Base-by-base conservation (phyloP, 2,888 invertebrate species). In the Abrostola tripartita region DNA sequence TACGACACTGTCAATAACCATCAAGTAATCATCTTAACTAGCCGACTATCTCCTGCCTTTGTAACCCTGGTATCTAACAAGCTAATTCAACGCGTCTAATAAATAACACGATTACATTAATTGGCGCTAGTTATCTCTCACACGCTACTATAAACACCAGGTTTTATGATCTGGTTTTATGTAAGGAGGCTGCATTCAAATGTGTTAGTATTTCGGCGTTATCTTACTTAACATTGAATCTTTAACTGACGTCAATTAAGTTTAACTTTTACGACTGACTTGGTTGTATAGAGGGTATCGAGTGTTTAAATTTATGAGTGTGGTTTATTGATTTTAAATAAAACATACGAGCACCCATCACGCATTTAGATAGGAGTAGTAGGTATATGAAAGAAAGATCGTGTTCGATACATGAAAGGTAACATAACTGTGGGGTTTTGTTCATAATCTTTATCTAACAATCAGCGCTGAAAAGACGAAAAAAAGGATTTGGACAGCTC, bases 21-120 rank as follows among this genome's bases (percentile, higher is more conserved):
- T 60, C 62, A 36, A 51, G 59, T 47, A 41, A 65, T 59, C 64
- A 73, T 77, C 52, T 68, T 63, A 74, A 76, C 68, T 59, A 76
- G 69, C 61, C 68, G 52, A 65, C 63, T 62, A 68, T 78, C 76
- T 69, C 56, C 71, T 66, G 65, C 61, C 35, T 52, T 49, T 74
- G 58, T 67, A 67, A 35, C 58, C 63, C 70, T 74, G 50, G 67
- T 76, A 78, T 63, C 66, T 68, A 74, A 77, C 68, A 69, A 76
- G 66, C 64, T 81, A 76, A 78, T 79, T 75, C 66, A 77, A 74
- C 64, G 71, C 62, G 62, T 79, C 72, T 77, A 83, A 86, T 87
- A 86, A 86, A 87, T 88, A 86, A 85, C 82, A 85, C 85, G 86
- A 88, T 88, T 88, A 89, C 85, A 86, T 85, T 88, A 86, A 91